Evolutionary conservation across 2,113 vertebrate species (phyloP).

Genomic region (Atractosteus spatula): DNA sequence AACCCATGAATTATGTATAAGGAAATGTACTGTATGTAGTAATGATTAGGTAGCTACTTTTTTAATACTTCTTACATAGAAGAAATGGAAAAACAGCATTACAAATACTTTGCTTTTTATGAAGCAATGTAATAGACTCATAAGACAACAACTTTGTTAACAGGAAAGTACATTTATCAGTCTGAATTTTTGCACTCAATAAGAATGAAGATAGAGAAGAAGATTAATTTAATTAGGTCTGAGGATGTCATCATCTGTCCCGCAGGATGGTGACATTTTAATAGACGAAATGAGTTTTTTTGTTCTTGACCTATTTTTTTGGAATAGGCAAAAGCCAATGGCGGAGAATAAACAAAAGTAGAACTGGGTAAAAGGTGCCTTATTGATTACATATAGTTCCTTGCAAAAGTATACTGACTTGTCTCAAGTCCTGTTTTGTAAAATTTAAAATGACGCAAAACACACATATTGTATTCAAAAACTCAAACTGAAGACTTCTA

Average conservation of each 20-base stretch:
- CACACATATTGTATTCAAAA: too few species aligned
- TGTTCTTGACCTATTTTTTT: slow-evolving; percentile 7
- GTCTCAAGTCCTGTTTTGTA: too few species aligned
- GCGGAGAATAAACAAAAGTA: background rate
- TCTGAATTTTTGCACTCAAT: background rate
- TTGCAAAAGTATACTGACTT: too few species aligned
- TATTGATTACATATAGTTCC: background rate
- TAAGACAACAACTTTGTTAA: background rate
- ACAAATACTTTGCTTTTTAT: too few species aligned
- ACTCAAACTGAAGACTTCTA: too few species aligned
- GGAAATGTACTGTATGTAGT: too few species aligned
- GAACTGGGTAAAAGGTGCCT: slow-evolving; percentile 1
- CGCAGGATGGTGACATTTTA: background rate
- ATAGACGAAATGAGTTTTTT: background rate
- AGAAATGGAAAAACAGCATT: too few species aligned
- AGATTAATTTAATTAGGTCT: background rate
- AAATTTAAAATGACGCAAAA: too few species aligned
- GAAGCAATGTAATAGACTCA: too few species aligned
- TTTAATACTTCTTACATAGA: too few species aligned
- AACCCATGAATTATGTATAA: too few species aligned
- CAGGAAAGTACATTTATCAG: background rate
- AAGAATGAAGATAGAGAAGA: background rate
- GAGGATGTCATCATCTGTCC: background rate
- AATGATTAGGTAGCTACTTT: too few species aligned
- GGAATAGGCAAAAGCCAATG: background rate